Conservation (phyloP, 2,113 vertebrate genomes). For the Pitta sordida region DNA sequence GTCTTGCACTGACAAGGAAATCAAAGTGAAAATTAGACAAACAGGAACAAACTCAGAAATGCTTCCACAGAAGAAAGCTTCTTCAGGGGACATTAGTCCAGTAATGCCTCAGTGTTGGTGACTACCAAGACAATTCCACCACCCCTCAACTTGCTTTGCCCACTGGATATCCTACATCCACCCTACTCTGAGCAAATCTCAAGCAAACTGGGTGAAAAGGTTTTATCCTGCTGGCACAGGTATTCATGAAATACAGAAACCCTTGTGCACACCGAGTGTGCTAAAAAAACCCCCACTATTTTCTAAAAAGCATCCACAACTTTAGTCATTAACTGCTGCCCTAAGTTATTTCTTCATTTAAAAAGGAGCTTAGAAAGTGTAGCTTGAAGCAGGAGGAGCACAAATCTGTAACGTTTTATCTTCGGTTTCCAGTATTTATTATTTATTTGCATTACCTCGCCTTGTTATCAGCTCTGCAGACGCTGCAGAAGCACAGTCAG, state of each 20-base stretch:
- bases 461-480: background rate
- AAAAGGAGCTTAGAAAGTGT: background rate
- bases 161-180: background rate
- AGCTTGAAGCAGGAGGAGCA: background rate
- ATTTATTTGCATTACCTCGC: conserved; percentile 38
- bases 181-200: background rate
- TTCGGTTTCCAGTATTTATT: background rate
- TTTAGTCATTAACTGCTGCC: background rate
- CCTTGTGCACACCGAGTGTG: background rate
- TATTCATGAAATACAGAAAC: background rate
- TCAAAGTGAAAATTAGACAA: background rate
- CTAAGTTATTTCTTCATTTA: background rate
- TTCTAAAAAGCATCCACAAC: background rate
- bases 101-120: background rate
- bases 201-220: background rate
- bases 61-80: background rate
- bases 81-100: background rate
- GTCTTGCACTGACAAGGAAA: background rate
- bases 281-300: background rate
- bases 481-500: background rate
- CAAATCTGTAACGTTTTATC: background rate
- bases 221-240: background rate
- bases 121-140: background rate
- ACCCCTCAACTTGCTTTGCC: background rate
- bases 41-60: background rate